Percentiles rank a stretch among this genome's conserved stretches.
Conservation (phyloP, 2,113 vertebrate genomes). For the Gallinago media region DNA sequence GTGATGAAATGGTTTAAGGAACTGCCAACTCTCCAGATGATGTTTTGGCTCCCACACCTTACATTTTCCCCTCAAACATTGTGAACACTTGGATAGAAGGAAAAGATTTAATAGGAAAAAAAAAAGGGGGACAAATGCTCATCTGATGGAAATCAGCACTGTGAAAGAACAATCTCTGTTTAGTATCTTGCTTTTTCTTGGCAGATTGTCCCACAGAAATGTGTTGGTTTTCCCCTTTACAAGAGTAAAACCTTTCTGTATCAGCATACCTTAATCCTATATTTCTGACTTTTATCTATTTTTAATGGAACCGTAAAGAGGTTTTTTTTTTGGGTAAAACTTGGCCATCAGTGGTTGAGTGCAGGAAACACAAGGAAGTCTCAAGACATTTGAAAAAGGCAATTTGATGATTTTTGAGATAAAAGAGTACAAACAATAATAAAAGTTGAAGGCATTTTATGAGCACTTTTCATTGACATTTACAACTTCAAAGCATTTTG, state of each 20-base stretch:
- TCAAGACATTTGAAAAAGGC: slow-evolving; percentile 15
- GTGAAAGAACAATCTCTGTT: neutral
- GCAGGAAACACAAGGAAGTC: slow-evolving; percentile 10
- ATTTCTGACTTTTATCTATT: slow-evolving; percentile 13
- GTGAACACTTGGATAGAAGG: neutral
- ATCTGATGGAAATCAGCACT: neutral
- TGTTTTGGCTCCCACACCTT: slow-evolving; percentile 17
- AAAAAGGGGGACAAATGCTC: neutral
- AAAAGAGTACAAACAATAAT: slow-evolving; percentile 44
- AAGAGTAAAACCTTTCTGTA: slow-evolving; percentile 8
- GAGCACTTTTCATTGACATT: slow-evolving; percentile 15
- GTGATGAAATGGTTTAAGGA: slow-evolving; percentile 22
- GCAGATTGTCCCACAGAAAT: neutral
- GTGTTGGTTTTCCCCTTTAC: neutral
- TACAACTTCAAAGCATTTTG: slow-evolving; percentile 32
- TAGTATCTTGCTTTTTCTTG: neutral
- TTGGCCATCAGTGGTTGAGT: neutral
- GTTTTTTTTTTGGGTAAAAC: neutral
- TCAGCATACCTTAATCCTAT: neutral
- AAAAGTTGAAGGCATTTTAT: slow-evolving; percentile 32
- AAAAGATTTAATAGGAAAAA: slow-evolving; percentile 21
- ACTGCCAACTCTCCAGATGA: neutral
- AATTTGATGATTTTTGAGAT: slow-evolving; percentile 30
- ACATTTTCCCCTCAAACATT: neutral
- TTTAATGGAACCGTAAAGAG: slow-evolving; percentile 4